phyloP scores from a whole-genome alignment of 2,797 vertebrate species.

The Amniataba percoides region DNA sequence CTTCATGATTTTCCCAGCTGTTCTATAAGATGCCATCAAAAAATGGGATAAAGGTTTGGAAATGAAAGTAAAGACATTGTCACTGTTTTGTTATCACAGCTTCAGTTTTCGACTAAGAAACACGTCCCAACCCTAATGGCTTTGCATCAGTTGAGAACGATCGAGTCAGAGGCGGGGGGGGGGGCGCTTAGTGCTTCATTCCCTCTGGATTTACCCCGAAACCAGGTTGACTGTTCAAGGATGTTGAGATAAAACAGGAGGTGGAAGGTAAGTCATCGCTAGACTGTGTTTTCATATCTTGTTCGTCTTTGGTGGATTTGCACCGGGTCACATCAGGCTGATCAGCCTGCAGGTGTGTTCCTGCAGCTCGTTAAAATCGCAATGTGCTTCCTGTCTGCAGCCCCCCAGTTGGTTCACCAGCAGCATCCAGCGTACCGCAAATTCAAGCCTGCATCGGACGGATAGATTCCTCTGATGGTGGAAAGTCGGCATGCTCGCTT shows the following conservation, averaged over 20 bases:
- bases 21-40: slow-evolving; percentile 29
- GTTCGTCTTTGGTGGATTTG: slow-evolving; percentile 29
- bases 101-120: not conserved
- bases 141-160: slow-evolving; percentile 26
- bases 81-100: slow-evolving; percentile 1
- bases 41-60: not conserved
- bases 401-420: not conserved
- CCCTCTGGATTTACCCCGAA: slow-evolving; percentile 38
- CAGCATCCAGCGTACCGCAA: not conserved
- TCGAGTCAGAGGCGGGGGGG: slow-evolving; percentile 4
- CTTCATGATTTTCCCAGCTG: slow-evolving; percentile 23
- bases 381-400: slow-evolving; percentile 36
- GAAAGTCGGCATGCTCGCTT: slow-evolving; percentile 4
- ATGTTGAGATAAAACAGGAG: slow-evolving; percentile 34
- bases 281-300: slow-evolving; percentile 39
- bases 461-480: slow-evolving; percentile 5
- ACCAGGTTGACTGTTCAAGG: slow-evolving; percentile 20
- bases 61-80: slow-evolving; percentile 16
- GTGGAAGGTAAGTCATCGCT: slow-evolving; percentile 10
- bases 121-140: slow-evolving; percentile 10
- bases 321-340: slow-evolving; percentile 27
- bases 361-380: slow-evolving; percentile 9
- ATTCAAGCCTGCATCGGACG: not conserved
- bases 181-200: slow-evolving; percentile 14
- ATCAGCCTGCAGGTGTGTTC: slow-evolving; percentile 30